Evolutionary conservation across 2,797 vertebrate species (phyloP).

Genomic region (Chlorospingus flavigularis): DNA sequence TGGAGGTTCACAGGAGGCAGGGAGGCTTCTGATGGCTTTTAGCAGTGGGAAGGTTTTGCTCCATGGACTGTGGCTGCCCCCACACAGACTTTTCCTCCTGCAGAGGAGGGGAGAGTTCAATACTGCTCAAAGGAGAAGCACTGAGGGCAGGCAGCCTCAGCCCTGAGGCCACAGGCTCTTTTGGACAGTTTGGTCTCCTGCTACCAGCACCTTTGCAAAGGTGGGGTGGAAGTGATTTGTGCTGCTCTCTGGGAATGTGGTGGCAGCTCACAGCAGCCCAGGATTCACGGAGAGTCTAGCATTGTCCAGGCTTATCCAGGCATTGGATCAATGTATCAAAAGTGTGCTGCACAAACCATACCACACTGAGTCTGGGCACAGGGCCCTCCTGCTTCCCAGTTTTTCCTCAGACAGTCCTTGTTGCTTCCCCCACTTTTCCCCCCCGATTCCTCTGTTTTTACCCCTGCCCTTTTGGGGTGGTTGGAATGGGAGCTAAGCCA

Average conservation of each 20-base stretch:
- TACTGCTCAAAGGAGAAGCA: neutral
- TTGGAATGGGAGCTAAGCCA: neutral
- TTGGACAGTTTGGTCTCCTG: neutral
- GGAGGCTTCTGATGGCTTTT: neutral
- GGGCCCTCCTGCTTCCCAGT: neutral
- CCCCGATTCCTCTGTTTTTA: neutral
- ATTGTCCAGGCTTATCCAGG: too few species aligned
- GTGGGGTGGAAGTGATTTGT: neutral
- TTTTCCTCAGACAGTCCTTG: neutral
- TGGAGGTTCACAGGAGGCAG: neutral
- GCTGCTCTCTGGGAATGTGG: neutral
- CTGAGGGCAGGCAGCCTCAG: neutral
- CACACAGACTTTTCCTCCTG: neutral
- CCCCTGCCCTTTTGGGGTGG: rapidly evolving
- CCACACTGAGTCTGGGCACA: neutral
- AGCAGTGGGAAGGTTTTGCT: neutral
- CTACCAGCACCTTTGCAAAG: neutral
- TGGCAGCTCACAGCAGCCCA: rapidly evolving
- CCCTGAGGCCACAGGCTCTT: neutral
- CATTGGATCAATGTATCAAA: too few species aligned
- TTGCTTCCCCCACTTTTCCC: rapidly evolving
- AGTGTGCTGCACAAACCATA: rapidly evolving
- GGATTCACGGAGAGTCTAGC: neutral
- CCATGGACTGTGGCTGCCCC: neutral
- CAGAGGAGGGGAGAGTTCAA: neutral